A percentile compares a stretch with the other conserved stretches of the same genome.
These are phyloP conservation scores for Apodemus speciosus DNA, from an alignment of 2,113 vertebrate species.

Conservation along the genomic window DNA sequence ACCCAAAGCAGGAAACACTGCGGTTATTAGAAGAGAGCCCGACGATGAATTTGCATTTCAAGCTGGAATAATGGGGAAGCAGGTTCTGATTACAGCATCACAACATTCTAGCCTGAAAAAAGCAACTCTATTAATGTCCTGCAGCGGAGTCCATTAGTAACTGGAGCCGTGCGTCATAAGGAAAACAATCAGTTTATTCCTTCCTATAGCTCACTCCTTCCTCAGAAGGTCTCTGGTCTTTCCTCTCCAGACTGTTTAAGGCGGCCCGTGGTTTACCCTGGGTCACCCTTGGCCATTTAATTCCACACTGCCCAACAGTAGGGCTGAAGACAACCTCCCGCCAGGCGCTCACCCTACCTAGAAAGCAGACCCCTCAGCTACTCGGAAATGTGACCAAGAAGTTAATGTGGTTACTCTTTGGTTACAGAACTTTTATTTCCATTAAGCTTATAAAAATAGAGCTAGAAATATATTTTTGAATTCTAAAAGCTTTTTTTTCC, in stretches of 20 bases:
- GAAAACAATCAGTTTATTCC: constrained; percentile 19
- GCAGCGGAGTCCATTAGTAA: constrained; percentile 81
- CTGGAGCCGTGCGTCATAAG: constrained; percentile 75
- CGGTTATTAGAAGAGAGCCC: constrained; percentile 78
- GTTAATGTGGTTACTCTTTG: constrained; percentile 80
- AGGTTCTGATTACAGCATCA: constrained; percentile 76
- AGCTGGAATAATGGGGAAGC: constrained; percentile 43
- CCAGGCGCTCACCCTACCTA: background rate
- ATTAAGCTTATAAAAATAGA: constrained; percentile 78
- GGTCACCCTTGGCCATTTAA: background rate
- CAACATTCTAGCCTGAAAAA: constrained; percentile 77
- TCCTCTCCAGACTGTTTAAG: background rate
- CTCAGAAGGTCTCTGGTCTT: background rate
- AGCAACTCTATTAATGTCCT: constrained; percentile 85
- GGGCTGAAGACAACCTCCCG: background rate
- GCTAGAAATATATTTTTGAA: constrained; percentile 80
- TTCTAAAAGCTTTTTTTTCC: constrained; percentile 77
- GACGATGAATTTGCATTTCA: constrained; percentile 81
- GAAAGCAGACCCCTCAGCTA: background rate
- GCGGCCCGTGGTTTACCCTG: background rate
- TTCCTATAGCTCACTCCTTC: constrained; percentile 30
- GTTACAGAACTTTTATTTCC: constrained; percentile 75
- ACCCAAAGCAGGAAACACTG: constrained; percentile 79
- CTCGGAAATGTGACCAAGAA: constrained; percentile 69
- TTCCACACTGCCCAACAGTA: background rate